These are phyloP conservation scores for Zaprionus africanus DNA, from an alignment of 1,140 invertebrate genomes.

Conservation along the genomic window DNA sequence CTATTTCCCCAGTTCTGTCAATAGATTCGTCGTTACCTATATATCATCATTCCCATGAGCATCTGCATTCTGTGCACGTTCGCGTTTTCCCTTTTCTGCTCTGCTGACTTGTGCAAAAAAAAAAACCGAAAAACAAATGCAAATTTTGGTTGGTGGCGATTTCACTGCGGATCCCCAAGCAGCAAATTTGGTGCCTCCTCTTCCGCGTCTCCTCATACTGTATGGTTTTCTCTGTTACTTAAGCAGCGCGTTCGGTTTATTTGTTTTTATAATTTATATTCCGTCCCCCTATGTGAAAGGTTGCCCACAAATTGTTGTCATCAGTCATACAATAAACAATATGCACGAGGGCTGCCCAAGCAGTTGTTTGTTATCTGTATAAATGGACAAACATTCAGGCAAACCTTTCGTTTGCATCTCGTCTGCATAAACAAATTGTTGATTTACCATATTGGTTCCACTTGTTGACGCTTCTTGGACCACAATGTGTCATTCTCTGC, in stretches of 20 bases:
- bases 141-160: constrained; percentile 45
- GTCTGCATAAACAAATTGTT: constrained; percentile 23
- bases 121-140: constrained; percentile 27
- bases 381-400: not conserved
- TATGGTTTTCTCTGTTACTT: constrained; percentile 38
- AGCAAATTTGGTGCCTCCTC: constrained; percentile 14
- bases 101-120: constrained; percentile 26
- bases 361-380: not conserved
- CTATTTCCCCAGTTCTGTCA: constrained; percentile 12
- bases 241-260: constrained; percentile 37
- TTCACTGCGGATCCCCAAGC: constrained; percentile 36
- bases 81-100: constrained; percentile 44
- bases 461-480: constrained; percentile 26
- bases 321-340: constrained; percentile 12
- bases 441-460: constrained; percentile 40
- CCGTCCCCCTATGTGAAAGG: constrained; percentile 20
- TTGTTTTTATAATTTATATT: constrained; percentile 53
- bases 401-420: not conserved
- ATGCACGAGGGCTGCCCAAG: constrained; percentile 11
- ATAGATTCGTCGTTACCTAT: not conserved
- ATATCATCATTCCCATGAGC: not conserved
- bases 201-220: too few relatives aligned
- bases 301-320: not conserved
- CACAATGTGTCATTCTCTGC: constrained; percentile 8
- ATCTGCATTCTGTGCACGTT: constrained; percentile 43